Evolutionary conservation across 2,797 vertebrate species (phyloP).

Genomic region (Myotis vivesi): DNA sequence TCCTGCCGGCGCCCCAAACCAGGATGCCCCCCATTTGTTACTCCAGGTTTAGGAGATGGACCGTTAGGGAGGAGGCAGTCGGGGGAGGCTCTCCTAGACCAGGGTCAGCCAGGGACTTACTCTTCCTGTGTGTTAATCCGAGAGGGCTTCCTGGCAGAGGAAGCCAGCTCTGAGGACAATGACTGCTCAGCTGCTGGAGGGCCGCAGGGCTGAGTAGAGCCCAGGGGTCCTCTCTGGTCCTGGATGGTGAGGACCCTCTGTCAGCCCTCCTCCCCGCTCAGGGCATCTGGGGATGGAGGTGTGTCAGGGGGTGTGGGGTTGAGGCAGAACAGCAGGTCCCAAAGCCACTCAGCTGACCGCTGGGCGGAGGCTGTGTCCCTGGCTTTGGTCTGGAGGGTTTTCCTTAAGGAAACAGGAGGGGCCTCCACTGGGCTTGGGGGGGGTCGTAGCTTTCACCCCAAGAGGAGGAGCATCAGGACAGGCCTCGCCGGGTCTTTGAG

Average conservation of each 20-base stretch:
- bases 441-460: not conserved
- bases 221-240: not conserved
- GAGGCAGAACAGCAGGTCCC: not conserved
- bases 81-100: not conserved
- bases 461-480: not conserved
- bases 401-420: not conserved
- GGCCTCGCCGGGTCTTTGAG: not conserved
- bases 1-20: not conserved
- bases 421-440: not conserved
- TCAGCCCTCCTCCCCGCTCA: not conserved
- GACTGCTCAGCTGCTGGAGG: not conserved
- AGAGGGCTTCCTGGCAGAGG: not conserved
- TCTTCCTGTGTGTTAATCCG: not conserved
- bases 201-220: too few species aligned
- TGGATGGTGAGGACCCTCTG: not conserved
- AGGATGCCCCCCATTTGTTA: accelerated
- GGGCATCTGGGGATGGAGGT: not conserved
- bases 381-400: not conserved
- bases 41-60: not conserved
- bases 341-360: not conserved
- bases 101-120: accelerated
- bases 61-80: not conserved
- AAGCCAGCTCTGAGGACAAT: not conserved
- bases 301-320: not conserved
- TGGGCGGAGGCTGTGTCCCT: not conserved